Evolutionary conservation across 2,113 vertebrate species (phyloP).

Genomic region (Grantiella picta): DNA sequence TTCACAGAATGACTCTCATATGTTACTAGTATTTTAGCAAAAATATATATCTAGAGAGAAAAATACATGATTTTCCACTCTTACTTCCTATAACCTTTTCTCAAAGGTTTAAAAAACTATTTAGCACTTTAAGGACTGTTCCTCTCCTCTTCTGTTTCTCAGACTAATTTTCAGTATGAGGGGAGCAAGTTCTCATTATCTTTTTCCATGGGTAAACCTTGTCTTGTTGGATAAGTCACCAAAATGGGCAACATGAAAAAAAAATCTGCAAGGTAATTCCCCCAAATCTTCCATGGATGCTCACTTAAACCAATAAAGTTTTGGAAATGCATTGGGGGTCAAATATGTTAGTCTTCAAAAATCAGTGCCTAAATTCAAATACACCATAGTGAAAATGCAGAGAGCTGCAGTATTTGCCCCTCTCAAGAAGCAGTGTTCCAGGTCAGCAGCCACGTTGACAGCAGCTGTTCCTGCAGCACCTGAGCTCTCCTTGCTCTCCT

Average conservation of each 20-base stretch:
- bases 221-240: neutral
- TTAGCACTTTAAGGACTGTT: neutral
- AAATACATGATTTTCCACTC: neutral
- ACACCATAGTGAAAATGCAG: neutral
- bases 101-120: neutral
- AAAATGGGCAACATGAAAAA: neutral
- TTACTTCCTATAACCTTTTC: neutral
- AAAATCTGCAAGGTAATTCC: neutral
- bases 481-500: neutral
- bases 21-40: neutral
- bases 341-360: neutral
- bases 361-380: neutral
- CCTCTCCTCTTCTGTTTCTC: neutral
- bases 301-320: neutral
- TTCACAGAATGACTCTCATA: neutral
- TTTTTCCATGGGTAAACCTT: neutral
- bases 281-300: neutral
- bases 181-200: neutral
- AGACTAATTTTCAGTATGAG: neutral
- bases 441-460: neutral
- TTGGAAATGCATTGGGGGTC: neutral
- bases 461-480: constrained; percentile 12
- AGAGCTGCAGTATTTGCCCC: neutral
- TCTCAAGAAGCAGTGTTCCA: neutral
- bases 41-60: neutral